Evolutionary conservation across 2,113 vertebrate species (phyloP), one percentile per base, ranked within the genome.

Genomic region (Globicephala melas): DNA sequence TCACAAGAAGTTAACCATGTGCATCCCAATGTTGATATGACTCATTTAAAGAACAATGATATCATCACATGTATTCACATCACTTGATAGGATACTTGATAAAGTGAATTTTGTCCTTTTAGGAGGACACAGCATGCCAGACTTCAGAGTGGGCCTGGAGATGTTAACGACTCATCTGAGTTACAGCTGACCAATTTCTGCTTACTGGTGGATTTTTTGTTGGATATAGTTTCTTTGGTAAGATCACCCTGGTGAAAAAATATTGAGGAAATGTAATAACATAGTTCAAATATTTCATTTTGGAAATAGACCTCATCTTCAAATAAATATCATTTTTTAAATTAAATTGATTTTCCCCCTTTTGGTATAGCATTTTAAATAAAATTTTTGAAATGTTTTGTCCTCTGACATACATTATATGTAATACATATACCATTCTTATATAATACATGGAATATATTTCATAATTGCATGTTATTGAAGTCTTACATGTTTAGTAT

Each of bases 151-250:
- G 97, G 97, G 62, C 98, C 98, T 97, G 98, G 98, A 98, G 98
- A 98, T 96, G 98, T 97, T 91, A 98, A 94, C 93, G 98, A 99
- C 47, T 98, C 98, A 9, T 98, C 99, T 96, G 99, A 99, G 47
- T 99, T 99, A 83, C 99, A 99, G 41, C 98, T 99, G 97, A 99
- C 99, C 97, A 99, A 99, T 98, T 99, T 99, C 98, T 99, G 99
- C 98, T 99, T 99, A 95, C 98, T 99, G 96, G 99, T 99, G 77
- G 99, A 99, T 99, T 99, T 99, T 98, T 99, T 99, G 88, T 98
- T 99, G 99, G 99, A 99, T 98, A 99, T 99, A 92, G 99, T 99
- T 97, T 99, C 99, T 98, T 99, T 99, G 99, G 99, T 99, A 99
- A 99, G 99, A 97, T 89, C 60, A 88, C 47, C 44, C 84, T 91